Base-by-base conservation (phyloP, 2,113 vertebrate genomes). In the Solenodon paradoxus region DNA sequence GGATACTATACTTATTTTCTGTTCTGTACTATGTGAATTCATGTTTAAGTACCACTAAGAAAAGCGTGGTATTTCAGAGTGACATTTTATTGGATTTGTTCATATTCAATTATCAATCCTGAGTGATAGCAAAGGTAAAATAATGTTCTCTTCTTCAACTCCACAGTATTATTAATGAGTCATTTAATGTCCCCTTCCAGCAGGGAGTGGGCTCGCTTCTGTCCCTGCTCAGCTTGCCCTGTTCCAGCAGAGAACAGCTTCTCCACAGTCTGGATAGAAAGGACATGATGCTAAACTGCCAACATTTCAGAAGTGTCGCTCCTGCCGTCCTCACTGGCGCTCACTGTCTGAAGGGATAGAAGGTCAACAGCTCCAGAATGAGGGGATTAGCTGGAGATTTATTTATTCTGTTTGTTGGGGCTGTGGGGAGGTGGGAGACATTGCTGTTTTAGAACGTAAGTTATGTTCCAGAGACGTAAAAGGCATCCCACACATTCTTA, bases 81-180 rank as follows among this genome's bases (percentile, higher is more conserved):
- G 12, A 92, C 87, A 69, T 80, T 53, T 64, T 57, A 92, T 68
- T 88, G 71, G 16, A 51, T 90, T 92, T 94, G 3, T 88, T 96
- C 77, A 88, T 94, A 24, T 95, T 89, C 68, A 78, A 77, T 94
- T 80, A 77, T 57, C 10, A 47, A 89, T 74, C n/a, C 7, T 80
- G 26, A 59, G 35, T 75, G 38, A 74, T 69, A 68, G 57, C 87
- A 86, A 85, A 68, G 45, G 61, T 87, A 61, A 78, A 38, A 92
- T 74, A 59, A 66, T 78, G 38, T 32, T 80, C 57, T 79, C 90
- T 61, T 83, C 83, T 77, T 32, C 45, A 94, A 83, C 26, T 49
- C 49, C 38, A 9, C 49, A 55, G 24, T 66, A 79, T 38, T 45
- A 79, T 78, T 61, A 74, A 87, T 55, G 81, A 74, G n/a, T 45